Conservation (phyloP, 2,113 vertebrate genomes). For the Oncorhynchus keta region DNA sequence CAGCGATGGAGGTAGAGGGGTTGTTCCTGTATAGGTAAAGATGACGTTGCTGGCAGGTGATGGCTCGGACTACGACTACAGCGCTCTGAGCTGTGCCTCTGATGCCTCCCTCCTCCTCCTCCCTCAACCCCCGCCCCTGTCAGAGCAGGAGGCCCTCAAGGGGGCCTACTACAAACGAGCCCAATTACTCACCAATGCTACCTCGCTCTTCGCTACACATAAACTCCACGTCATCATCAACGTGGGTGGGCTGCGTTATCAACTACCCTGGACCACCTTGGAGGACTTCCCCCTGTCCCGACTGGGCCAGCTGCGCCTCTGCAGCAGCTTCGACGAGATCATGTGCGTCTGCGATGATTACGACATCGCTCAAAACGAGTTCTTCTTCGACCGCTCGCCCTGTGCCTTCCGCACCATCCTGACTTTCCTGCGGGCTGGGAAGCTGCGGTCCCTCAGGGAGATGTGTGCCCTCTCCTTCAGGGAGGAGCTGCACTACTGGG, state of each 20-base stretch:
- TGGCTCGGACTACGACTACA: conserved; percentile 96
- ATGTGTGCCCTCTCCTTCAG: conserved; percentile 95
- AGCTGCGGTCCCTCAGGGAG: conserved; percentile 88
- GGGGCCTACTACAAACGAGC: conserved; percentile 92
- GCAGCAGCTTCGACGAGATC: conserved; percentile 95
- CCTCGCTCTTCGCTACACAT: conserved; percentile 72
- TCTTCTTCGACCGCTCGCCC: conserved; percentile 97
- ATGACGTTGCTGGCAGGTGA: conserved; percentile 96
- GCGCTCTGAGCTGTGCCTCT: conserved; percentile 91
- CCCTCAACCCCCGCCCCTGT: conserved; percentile 75
- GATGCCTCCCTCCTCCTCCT: conserved; percentile 75
- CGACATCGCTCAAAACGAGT: conserved; percentile 90
- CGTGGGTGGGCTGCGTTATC: conserved; percentile 92
- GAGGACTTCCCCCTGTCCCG: conserved; percentile 94
- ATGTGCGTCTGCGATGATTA: conserved; percentile 95
- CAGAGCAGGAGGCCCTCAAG: conserved; percentile 83
- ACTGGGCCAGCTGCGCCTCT: conserved; percentile 88
- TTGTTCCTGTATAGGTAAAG: conserved; percentile 63
- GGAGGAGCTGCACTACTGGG: conserved; percentile 97
- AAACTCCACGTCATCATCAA: conserved; percentile 91
- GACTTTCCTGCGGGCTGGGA: conserved; percentile 91
- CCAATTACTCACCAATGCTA: conserved; percentile 64
- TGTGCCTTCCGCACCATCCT: conserved; percentile 94
- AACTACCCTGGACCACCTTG: conserved; percentile 94
- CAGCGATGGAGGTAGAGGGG: conserved; percentile 22